These are phyloP conservation scores for Drosophila tropicalis DNA, from an alignment of 1,140 invertebrate species.

Conservation along the genomic window DNA sequence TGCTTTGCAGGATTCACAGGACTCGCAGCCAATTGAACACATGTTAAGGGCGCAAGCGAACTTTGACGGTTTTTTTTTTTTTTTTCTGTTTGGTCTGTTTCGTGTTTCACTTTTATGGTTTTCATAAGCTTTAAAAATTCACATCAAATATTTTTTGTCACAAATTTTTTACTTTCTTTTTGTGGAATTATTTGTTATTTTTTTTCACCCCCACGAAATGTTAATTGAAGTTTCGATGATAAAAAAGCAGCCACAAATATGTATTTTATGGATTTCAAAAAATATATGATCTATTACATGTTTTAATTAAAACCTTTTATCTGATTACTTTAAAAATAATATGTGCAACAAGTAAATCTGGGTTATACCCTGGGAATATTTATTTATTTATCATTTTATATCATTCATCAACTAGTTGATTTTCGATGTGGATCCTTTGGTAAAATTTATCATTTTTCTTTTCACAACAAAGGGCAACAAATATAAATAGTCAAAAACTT, in stretches of 20 bases:
- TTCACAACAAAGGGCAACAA: no score
- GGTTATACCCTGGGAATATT: no score
- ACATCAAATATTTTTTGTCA: slow-evolving; percentile 45
- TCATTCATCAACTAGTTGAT: no score
- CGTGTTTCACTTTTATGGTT: slow-evolving; percentile 50
- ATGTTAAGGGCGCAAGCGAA: not conserved
- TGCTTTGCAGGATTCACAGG: slow-evolving; percentile 23
- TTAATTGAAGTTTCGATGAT: slow-evolving; percentile 54
- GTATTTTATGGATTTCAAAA: not conserved
- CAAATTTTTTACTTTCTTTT: not conserved
- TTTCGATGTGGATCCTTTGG: no score
- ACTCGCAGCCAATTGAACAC: slow-evolving; percentile 5
- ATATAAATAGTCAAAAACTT: no score
- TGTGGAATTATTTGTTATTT: not conserved
- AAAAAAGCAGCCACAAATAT: not conserved
- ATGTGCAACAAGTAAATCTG: no score
- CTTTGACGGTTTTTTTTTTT: not conserved
- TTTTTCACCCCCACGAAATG: slow-evolving; percentile 11
- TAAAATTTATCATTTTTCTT: no score
- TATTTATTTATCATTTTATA: no score
- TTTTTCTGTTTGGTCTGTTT: slow-evolving; percentile 24
- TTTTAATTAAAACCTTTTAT: slow-evolving; percentile 3
- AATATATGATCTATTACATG: not conserved
- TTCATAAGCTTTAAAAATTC: slow-evolving; percentile 61
- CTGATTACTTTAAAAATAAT: not conserved